Conservation (phyloP, 1,140 invertebrate species). For the Leptestheria dahalacensis region DNA sequence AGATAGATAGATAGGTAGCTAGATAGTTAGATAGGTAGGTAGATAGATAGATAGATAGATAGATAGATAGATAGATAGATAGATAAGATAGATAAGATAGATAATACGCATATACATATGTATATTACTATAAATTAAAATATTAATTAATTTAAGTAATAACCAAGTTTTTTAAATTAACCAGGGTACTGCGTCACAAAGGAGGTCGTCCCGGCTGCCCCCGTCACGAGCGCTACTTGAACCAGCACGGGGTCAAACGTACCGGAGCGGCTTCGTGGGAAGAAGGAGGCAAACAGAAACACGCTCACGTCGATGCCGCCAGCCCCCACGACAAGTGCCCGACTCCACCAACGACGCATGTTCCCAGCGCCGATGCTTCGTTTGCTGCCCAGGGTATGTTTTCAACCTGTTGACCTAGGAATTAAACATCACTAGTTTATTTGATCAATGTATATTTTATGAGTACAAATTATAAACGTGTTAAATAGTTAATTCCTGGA, state of each 20-base stretch:
- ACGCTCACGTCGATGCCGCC: constrained; percentile 26
- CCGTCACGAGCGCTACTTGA: too few relatives aligned
- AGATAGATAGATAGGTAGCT: too few relatives aligned
- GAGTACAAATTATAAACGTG: too few relatives aligned
- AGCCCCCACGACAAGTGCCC: not conserved
- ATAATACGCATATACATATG: constrained; percentile 12
- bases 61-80: too few relatives aligned
- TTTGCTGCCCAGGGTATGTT: not conserved
- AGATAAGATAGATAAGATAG: too few relatives aligned
- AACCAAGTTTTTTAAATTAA: constrained; percentile 5
- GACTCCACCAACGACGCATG: not conserved
- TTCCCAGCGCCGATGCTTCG: not conserved
- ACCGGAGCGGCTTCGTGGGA: constrained; percentile 39
- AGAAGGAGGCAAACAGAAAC: constrained; percentile 34
- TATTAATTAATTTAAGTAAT: constrained; percentile 2
- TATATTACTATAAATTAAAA: constrained; percentile 12
- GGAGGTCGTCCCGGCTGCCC: not conserved
- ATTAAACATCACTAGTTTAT: too few relatives aligned
- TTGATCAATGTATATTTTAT: not conserved
- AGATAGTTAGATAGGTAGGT: too few relatives aligned
- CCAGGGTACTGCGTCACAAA: constrained; percentile 1
- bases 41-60: too few relatives aligned
- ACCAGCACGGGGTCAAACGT: constrained; percentile 36
- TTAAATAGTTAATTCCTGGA: too few relatives aligned
- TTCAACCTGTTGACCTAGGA: too few relatives aligned